Conservation (phyloP, 2,888 invertebrate species). For the Leptopilina syphax region DNA sequence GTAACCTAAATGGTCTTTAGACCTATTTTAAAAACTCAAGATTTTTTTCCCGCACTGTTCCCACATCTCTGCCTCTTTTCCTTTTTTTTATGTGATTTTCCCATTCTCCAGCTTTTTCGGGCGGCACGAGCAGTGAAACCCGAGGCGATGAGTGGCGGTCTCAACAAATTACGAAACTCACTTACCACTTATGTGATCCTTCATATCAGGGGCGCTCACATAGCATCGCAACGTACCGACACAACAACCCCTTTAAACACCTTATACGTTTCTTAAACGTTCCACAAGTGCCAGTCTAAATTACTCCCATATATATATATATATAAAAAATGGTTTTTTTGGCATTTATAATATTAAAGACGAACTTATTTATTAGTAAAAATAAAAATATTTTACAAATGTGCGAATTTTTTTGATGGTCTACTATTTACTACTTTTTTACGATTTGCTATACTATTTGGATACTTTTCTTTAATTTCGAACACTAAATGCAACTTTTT, state of each 20-base stretch:
- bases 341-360: too few species aligned
- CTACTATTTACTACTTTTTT: too few species aligned
- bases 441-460: too few species aligned
- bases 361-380: too few species aligned
- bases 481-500: too few species aligned
- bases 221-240: slow-evolving; percentile 30
- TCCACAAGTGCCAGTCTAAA: slow-evolving; percentile 42
- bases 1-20: neutral
- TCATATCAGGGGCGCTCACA: slow-evolving; percentile 51
- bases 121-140: slow-evolving; percentile 47
- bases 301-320: neutral
- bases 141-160: slow-evolving; percentile 59
- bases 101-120: slow-evolving; percentile 20
- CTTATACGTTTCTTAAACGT: slow-evolving; percentile 52
- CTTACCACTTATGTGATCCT: slow-evolving; percentile 58
- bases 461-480: too few species aligned
- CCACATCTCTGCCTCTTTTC: too few species aligned
- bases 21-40: neutral
- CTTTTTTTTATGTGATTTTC: slow-evolving; percentile 26
- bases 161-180: slow-evolving; percentile 62
- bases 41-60: neutral
- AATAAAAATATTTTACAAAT: too few species aligned
- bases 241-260: slow-evolving; percentile 46
- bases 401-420: too few species aligned
- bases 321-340: too few species aligned